Base-by-base conservation (phyloP, 2,113 vertebrate species). In the Tiliqua scincoides region DNA sequence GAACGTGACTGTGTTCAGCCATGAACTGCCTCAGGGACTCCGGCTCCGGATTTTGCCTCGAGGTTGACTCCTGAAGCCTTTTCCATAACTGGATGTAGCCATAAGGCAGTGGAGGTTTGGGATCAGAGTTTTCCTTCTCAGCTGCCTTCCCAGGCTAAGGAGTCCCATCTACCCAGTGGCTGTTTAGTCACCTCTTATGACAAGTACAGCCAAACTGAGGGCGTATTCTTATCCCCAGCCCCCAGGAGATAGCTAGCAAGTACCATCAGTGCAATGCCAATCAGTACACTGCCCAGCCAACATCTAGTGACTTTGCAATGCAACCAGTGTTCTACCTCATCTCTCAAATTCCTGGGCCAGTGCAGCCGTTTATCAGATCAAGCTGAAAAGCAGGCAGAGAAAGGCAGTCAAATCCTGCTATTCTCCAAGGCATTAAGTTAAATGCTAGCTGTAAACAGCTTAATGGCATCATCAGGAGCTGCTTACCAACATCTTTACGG, bases 361-460 rank as follows among this genome's bases (percentile, higher is more conserved):
- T 20, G 54, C 35, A 73, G 7, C 18, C 32, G 67, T 32, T 83
- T 70, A 43, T 74, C 10, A 21, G 37, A 74, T 62, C 57, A 83
- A 37, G 4, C 71, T 75, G 71, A 75, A 80, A 57, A 12, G 35
- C 59, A 74, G 30, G 30, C 43, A 92, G 82, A 91, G 40, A 40
- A 77, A 90, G 6, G 6, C 74, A 79, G 21, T 71, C 35, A 61
- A 67, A 68, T 78, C 62, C 4, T 62, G 1, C 79, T 91, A 48
- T 86, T 89, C 65, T 86, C 61, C 54, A 4, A 87, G 21, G 23
- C 32, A 63, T 85, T 90, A 76, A 74, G 61, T 6, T 89, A 74
- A 92, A 90, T 79, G 57, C 9, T 89, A 63, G 91, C 89, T 62
- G 84, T 87, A 62, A 89, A 65, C 9, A 85, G 63, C 40, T 87